These are phyloP conservation scores for Platycheirus albimanus DNA, from an alignment of 2,888 invertebrate genomes.

Conservation along the genomic window DNA sequence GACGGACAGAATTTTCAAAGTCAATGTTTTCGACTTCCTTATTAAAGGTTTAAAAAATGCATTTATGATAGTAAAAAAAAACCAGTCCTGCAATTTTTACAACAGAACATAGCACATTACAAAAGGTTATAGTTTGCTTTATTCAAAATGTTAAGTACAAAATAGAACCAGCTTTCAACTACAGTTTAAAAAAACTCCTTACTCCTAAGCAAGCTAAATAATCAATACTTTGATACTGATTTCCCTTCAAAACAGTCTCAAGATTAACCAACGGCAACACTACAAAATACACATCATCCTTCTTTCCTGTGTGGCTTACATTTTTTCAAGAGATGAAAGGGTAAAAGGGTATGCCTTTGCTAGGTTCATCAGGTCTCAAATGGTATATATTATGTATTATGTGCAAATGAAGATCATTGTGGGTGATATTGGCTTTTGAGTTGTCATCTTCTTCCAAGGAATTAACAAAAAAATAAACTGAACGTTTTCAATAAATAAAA, in stretches of 20 bases:
- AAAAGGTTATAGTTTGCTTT: too few relatives aligned
- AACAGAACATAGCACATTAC: too few relatives aligned
- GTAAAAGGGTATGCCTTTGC: constrained; percentile 30
- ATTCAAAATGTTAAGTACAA: too few relatives aligned
- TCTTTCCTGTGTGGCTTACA: constrained; percentile 46
- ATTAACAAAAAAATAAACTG: constrained; percentile 24
- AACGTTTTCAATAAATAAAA: constrained; percentile 16
- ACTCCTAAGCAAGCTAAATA: too few relatives aligned
- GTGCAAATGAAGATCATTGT: constrained; percentile 72
- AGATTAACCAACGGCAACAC: constrained; percentile 1
- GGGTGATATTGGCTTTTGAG: constrained; percentile 69
- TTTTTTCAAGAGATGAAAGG: not conserved
- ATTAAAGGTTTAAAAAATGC: too few relatives aligned
- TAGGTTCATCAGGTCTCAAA: constrained; percentile 17
- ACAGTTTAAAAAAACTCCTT: too few relatives aligned
- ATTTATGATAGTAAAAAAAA: too few relatives aligned
- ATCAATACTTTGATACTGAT: constrained; percentile 47
- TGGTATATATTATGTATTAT: too few relatives aligned
- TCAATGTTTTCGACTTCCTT: too few relatives aligned
- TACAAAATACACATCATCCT: constrained; percentile 3
- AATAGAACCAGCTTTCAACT: too few relatives aligned
- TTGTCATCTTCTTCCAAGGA: constrained; percentile 59
- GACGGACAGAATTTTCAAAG: too few relatives aligned
- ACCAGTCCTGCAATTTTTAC: too few relatives aligned
- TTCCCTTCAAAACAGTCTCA: constrained; percentile 24